A percentile compares a stretch with the other conserved stretches of the same genome.
Evolutionary conservation across 1,140 invertebrate genomes (phyloP).

Genomic region (Galendromus occidentalis): DNA sequence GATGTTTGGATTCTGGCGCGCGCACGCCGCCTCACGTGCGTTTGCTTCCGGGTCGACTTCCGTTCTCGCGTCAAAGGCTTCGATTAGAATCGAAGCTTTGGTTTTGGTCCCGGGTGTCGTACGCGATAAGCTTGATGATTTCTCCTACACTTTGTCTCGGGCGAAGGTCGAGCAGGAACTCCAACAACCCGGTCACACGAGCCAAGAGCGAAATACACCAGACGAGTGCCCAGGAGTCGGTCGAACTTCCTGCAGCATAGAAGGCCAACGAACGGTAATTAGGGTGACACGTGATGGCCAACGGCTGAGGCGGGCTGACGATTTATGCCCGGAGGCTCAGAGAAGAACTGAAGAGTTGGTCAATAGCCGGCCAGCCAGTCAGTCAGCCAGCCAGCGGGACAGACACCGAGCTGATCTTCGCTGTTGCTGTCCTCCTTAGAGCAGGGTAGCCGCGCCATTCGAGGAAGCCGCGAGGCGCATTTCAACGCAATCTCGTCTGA

Average conservation of each 20-base stretch:
- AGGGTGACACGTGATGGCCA: conserved; percentile 11
- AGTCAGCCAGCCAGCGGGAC: too few species aligned
- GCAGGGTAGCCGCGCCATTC: too few species aligned
- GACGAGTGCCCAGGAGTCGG: too few species aligned
- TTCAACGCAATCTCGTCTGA: too few species aligned
- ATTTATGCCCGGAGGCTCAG: too few species aligned
- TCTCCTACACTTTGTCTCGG: neutral
- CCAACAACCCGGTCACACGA: neutral
- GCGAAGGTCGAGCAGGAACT: neutral
- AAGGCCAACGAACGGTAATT: neutral
- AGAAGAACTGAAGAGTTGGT: too few species aligned
- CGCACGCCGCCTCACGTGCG: neutral
- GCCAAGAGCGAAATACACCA: too few species aligned
- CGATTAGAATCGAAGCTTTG: neutral
- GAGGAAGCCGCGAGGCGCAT: too few species aligned
- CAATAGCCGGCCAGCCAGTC: too few species aligned
- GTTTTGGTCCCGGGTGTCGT: neutral
- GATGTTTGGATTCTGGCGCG: too few species aligned
- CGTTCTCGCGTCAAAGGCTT: neutral
- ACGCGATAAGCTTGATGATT: neutral
- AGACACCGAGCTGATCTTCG: too few species aligned
- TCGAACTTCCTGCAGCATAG: neutral
- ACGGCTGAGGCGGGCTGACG: neutral
- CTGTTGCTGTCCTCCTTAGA: too few species aligned
- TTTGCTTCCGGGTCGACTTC: neutral